A percentile compares a stretch with the other conserved stretches of the same genome.
Evolutionary conservation across 2,888 invertebrate species (phyloP).

Genomic region (Ennomos fuscantarius): DNA sequence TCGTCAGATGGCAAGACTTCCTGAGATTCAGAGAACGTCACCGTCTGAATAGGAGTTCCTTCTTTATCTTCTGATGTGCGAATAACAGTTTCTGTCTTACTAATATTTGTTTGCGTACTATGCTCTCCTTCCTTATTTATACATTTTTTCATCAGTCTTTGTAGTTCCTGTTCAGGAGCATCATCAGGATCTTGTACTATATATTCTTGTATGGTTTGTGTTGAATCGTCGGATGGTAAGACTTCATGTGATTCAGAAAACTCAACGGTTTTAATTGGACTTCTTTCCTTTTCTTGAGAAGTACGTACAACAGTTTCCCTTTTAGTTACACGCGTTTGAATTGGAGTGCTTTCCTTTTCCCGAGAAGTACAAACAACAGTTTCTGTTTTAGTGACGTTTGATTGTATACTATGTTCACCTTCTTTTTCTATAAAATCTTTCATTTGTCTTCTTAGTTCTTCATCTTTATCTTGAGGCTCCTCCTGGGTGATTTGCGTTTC

Average conservation of each 20-base stretch:
- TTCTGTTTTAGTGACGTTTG: conserved; percentile 18
- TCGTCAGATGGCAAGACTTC: conserved; percentile 44
- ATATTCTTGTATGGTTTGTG: conserved; percentile 45
- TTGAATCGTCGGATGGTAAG: conserved; percentile 38
- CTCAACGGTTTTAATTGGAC: conserved; percentile 47
- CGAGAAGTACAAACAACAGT: conserved; percentile 22
- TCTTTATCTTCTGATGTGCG: conserved; percentile 45
- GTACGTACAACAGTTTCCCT: conserved; percentile 24
- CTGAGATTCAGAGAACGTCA: conserved; percentile 48
- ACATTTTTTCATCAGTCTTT: conserved; percentile 29
- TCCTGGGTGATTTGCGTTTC: no score
- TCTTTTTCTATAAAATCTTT: conserved; percentile 44
- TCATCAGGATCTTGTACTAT: conserved; percentile 58
- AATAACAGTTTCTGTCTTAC: conserved; percentile 22
- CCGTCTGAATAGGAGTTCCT: conserved; percentile 46
- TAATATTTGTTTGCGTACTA: conserved; percentile 7
- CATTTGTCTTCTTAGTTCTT: conserved; percentile 50
- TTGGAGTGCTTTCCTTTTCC: conserved; percentile 18
- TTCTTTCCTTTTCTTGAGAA: conserved; percentile 46
- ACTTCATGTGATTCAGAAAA: conserved; percentile 47
- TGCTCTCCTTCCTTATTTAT: conserved; percentile 19
- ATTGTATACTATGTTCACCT: conserved; percentile 9
- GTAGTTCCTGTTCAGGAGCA: conserved; percentile 30
- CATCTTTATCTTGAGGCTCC: conserved; percentile 25
- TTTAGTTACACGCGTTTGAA: conserved; percentile 25